Evolutionary conservation across 2,113 vertebrate genomes (phyloP), one percentile per base, ranked within the genome.

Genomic region (Himantopus leucocephalus): DNA sequence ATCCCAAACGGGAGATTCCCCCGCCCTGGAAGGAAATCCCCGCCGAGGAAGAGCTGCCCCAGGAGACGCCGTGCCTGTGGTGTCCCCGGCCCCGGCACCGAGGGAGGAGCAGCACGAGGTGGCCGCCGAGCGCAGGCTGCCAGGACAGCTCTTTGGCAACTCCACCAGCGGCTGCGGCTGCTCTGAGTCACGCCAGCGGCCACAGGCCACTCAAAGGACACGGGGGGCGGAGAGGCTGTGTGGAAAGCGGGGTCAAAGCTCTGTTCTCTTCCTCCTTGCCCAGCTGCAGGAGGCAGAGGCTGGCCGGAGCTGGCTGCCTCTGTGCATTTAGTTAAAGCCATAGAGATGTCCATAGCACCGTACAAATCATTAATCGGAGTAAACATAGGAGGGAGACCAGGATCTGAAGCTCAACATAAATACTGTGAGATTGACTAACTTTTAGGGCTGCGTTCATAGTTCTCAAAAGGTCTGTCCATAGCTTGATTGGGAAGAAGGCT

Each of bases 381-480:
- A 81, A 94, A 88, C 7, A 2, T 4, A 62, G 39, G 66, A 68
- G 13, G 34, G 43, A 90, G 58, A 92, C 20, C 39, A 45, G 48
- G 66, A 73, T 64, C 39, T 76, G 83, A 95, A 90, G 58, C 50
- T 92, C 72, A 73, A 58, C 58, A 83, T 52, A 90, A 91, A 86
- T 53, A 77, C 45, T 14, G 10, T 35, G 50, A 68, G 58, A 75
- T 4, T 30, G 66, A 68, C 60, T 75, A 55, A 93, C 48, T 92
- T 82, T 41, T 17, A 67, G 35, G 10, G 14, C 37, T 76, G 32
- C 12, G 1, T 84, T 88, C 50, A 8, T 60, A 73, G 67, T 78
- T 72, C 23, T 72, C 58, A 53, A 41, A 78, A 79, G 12, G 19
- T 74, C 35, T 56, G 6, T 37, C 74, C 68, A 68, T 53, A 87